phyloP scores from a whole-genome alignment of 2,888 invertebrate species.

The Drosophila peninsularis region DNA sequence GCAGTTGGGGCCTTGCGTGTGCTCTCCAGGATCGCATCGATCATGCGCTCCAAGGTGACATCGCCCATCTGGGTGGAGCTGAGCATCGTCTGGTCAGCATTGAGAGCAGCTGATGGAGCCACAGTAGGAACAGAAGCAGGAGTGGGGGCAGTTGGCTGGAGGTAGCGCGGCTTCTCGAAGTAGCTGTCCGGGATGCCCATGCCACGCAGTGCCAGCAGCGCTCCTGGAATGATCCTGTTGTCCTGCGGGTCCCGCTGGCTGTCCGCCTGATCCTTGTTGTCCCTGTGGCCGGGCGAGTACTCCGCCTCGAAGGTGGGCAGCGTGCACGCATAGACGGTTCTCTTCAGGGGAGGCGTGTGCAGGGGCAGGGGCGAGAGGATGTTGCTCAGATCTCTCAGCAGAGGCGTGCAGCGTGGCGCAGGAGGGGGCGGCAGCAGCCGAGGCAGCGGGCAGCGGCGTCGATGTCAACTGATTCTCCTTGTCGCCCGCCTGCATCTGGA shows the following conservation, averaged over 20 bases:
- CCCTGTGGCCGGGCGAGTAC: constrained; percentile 74
- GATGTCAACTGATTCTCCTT: constrained; percentile 82
- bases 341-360: constrained; percentile 11
- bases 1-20: constrained; percentile 77
- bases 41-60: constrained; percentile 84
- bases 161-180: constrained; percentile 84
- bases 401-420: constrained; percentile 33
- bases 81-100: constrained; percentile 54
- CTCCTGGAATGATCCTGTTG: constrained; percentile 75
- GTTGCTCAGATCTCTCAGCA: constrained; percentile 80
- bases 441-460: constrained; percentile 70
- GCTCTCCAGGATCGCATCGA: constrained; percentile 84
- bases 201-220: constrained; percentile 83
- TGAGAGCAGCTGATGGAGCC: constrained; percentile 30
- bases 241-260: neutral
- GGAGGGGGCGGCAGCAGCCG: neutral
- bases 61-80: constrained; percentile 84
- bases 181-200: constrained; percentile 83
- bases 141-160: constrained; percentile 45
- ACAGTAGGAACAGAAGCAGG: neutral
- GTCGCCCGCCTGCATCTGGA: neutral
- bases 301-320: constrained; percentile 83
- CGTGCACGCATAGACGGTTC: constrained; percentile 75
- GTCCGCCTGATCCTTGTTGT: constrained; percentile 5
- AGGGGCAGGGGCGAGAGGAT: constrained; percentile 68